Base-by-base conservation (phyloP, 2,888 invertebrate genomes). In the Eupithecia abbreviata region DNA sequence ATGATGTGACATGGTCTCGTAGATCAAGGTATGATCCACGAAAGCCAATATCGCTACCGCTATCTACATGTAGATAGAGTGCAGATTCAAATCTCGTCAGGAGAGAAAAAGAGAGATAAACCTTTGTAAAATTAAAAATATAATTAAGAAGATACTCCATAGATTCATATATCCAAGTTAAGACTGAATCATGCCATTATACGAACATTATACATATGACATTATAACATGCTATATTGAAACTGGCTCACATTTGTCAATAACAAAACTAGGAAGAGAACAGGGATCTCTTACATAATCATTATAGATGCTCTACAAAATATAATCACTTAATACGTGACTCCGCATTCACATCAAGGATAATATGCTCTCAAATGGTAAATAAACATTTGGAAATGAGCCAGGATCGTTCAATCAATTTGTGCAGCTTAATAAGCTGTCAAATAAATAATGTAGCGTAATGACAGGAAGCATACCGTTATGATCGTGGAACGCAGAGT, bases 401-500 rank as follows among this genome's bases (percentile, higher is more conserved):
- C 81, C 81, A 81, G 77, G 68, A 75, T 62, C 55, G 77, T 71
- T 73, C 70, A 76, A 79, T 74, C 78, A 81, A 78, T 77, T 79
- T 76, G 79, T 74, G 75, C 58, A 74, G 62, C 78, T 75, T 78
- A 76, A 74, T 79, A 76, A 80, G 73, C 74, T 71, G 79, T 77
- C 77, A 76, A 77, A 77, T 76, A 76, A 73, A 79, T 76, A 74
- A 18, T 68, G 45, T n/a, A 15, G 66, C 69, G 49, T 77, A 79
- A 76, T 76, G 76, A 74, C 58, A 77, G 79, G 80, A 79, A 80
- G 72, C 65, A 72, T 51, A 62, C 51, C 62, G 74, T 70, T 75
- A 65, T 47, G 30, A 62, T 10, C 62, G 18, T 67, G 71, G 66
- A 74, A 73, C 68, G 72, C 45, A 58, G 7, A 42, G 43, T 58